Evolutionary conservation across 2,113 vertebrate genomes (phyloP).

Genomic region (Nanorana parkeri): DNA sequence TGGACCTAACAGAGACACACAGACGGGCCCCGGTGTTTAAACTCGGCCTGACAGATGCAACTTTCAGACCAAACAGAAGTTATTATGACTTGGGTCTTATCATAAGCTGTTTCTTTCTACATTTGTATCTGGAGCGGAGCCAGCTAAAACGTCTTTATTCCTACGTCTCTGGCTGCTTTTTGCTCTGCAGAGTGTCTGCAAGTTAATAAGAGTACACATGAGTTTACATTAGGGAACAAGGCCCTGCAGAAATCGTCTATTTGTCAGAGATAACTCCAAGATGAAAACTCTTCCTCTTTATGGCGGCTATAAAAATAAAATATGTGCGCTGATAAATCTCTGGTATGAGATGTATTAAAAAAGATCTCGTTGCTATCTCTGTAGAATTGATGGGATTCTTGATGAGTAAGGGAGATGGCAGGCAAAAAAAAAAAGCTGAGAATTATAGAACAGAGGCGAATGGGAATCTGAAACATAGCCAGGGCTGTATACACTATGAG

Average conservation of each 20-base stretch:
- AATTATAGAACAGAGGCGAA: background rate
- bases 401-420: background rate
- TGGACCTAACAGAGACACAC: constrained; percentile 12
- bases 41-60: constrained; percentile 6
- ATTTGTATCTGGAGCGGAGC: constrained; percentile 40
- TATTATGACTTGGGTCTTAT: constrained; percentile 42
- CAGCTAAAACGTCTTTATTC: constrained; percentile 35
- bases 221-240: constrained; percentile 26
- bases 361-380: background rate
- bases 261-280: constrained; percentile 33
- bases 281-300: constrained; percentile 19
- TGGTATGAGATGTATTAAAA: constrained; percentile 20
- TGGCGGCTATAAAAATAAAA: constrained; percentile 35
- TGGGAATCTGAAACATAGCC: too few species aligned
- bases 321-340: constrained; percentile 7
- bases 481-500: too few species aligned
- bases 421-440: background rate
- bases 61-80: constrained; percentile 45
- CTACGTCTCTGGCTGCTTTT: constrained; percentile 12
- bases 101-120: constrained; percentile 42
- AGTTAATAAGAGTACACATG: constrained; percentile 17
- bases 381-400: constrained; percentile 6
- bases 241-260: constrained; percentile 13
- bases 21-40: background rate
- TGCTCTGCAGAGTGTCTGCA: constrained; percentile 33